phyloP scores from a whole-genome alignment of 2,888 invertebrate genomes.

The Amphiduros pacificus region DNA sequence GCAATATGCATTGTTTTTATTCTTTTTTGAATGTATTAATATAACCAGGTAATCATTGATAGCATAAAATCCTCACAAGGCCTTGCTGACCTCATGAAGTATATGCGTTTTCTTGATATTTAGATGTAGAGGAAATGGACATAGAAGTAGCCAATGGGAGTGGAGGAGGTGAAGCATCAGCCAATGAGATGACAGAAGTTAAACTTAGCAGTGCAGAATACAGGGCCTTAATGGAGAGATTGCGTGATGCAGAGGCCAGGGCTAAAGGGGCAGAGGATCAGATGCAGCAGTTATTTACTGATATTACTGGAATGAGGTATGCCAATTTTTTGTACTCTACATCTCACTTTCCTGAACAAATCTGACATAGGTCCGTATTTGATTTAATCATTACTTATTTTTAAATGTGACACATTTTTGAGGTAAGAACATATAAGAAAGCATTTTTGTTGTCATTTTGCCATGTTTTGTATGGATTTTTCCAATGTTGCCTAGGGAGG shows the following conservation, averaged over 20 bases:
- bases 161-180: neutral
- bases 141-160: neutral
- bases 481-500: too few relatives aligned
- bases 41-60: too few relatives aligned
- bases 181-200: neutral
- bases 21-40: too few relatives aligned
- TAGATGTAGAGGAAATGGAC: constrained; percentile 19
- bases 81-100: neutral
- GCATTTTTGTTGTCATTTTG: neutral
- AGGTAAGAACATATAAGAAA: neutral
- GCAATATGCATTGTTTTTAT: neutral
- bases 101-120: neutral
- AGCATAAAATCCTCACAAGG: neutral
- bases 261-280: constrained; percentile 14
- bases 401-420: too few relatives aligned
- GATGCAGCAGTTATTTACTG: constrained; percentile 15
- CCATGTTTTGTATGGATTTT: too few relatives aligned
- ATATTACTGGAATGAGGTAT: constrained; percentile 24
- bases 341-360: neutral
- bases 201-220: constrained; percentile 7
- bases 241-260: constrained; percentile 11
- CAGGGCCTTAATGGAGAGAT: constrained; percentile 9
- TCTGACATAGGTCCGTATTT: neutral
- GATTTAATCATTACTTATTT: neutral
- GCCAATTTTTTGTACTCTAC: too few relatives aligned